A percentile compares a stretch with the other conserved stretches of the same genome.
phyloP scores from a whole-genome alignment of 2,113 vertebrate genomes.

The Barbus barbus region DNA sequence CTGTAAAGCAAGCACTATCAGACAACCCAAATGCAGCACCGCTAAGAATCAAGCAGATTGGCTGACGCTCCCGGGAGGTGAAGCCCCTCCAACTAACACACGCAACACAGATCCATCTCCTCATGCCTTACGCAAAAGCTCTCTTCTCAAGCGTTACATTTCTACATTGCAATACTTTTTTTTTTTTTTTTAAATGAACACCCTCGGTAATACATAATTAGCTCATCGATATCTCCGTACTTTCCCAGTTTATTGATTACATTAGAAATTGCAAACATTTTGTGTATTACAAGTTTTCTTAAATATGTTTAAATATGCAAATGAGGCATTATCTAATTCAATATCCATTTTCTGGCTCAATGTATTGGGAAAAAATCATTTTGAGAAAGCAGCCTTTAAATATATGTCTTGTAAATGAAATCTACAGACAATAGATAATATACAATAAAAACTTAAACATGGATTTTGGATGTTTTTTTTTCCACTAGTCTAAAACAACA shows the following conservation, averaged over 20 bases:
- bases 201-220: background rate
- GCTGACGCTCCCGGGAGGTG: conserved; percentile 51
- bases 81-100: conserved; percentile 3
- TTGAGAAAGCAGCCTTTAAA: too few relatives aligned
- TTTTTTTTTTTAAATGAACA: background rate
- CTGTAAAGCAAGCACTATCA: conserved; percentile 69
- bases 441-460: too few relatives aligned
- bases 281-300: too few relatives aligned
- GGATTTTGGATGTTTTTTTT: background rate
- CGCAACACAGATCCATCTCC: background rate
- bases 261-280: too few relatives aligned
- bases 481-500: background rate
- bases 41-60: conserved; percentile 61
- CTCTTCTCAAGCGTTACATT: background rate
- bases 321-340: too few relatives aligned
- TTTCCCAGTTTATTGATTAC: too few relatives aligned
- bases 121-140: background rate
- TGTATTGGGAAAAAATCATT: too few relatives aligned
- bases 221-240: too few relatives aligned
- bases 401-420: too few relatives aligned
- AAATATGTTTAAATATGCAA: too few relatives aligned
- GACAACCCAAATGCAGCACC: conserved; percentile 64
- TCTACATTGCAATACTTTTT: background rate
- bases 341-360: too few relatives aligned
- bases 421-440: too few relatives aligned